Conservation (phyloP, 2,113 vertebrate genomes). For the Pterophyllum scalare region DNA sequence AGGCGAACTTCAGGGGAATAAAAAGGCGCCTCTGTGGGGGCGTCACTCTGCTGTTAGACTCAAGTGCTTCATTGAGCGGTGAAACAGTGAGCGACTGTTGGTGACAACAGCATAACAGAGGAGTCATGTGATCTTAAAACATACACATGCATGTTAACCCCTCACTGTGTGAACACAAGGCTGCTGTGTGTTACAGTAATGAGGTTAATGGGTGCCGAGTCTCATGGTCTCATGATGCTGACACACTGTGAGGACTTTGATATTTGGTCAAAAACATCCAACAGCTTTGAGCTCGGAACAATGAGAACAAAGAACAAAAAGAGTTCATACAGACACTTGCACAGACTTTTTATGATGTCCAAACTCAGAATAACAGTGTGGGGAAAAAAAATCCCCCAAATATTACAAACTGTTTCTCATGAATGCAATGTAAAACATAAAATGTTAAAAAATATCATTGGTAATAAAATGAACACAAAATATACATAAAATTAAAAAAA, state of each 20-base stretch:
- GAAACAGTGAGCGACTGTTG: constrained; percentile 47
- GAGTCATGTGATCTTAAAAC: constrained; percentile 50
- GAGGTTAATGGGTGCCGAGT: constrained; percentile 12
- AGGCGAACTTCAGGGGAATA: background rate
- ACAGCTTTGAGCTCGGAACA: background rate
- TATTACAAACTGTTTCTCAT: background rate
- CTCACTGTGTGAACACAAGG: constrained; percentile 21
- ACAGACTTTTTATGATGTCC: background rate
- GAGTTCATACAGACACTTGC: background rate
- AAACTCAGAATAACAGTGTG: background rate
- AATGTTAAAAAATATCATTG: too few relatives aligned
- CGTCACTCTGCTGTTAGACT: background rate
- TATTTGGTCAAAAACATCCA: background rate
- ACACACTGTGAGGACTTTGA: constrained; percentile 5
- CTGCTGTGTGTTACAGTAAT: constrained; percentile 26
- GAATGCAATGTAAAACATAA: background rate
- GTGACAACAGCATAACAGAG: constrained; percentile 18
- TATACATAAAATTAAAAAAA: too few relatives aligned
- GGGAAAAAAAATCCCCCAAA: background rate
- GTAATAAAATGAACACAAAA: too few relatives aligned
- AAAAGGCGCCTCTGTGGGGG: constrained; percentile 39
- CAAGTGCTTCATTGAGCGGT: constrained; percentile 23
- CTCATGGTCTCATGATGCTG: constrained; percentile 39
- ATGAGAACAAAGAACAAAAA: background rate
- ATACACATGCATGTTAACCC: constrained; percentile 36